Evolutionary conservation across 2,113 vertebrate species (phyloP).

Genomic region (Turnix velox): DNA sequence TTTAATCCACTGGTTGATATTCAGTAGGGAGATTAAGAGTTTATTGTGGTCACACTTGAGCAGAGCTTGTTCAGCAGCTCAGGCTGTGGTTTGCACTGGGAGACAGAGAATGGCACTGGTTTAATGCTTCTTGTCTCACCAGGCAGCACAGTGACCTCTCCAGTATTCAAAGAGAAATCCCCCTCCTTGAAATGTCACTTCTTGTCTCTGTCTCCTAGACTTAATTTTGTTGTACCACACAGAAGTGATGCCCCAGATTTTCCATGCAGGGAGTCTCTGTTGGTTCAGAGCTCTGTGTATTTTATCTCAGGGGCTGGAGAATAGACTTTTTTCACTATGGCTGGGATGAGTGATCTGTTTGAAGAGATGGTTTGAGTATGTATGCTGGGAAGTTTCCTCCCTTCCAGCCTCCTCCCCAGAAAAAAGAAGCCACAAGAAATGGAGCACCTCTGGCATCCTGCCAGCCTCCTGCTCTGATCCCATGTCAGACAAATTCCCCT

Average conservation of each 20-base stretch:
- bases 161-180: not conserved
- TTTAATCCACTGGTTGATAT: not conserved
- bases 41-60: not conserved
- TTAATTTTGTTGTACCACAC: not conserved
- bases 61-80: not conserved
- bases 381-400: not conserved
- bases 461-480: not conserved
- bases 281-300: not conserved
- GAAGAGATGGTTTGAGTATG: not conserved
- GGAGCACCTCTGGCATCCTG: not conserved
- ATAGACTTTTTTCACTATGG: not conserved
- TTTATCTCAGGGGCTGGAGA: not conserved
- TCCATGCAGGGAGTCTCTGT: rapidly evolving
- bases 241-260: not conserved
- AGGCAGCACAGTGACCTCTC: not conserved
- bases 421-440: not conserved
- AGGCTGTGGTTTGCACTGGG: not conserved
- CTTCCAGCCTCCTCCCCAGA: not conserved
- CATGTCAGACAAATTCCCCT: not conserved
- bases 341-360: not conserved
- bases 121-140: not conserved
- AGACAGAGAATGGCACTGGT: not conserved
- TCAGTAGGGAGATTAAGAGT: not conserved
- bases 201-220: not conserved
- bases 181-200: not conserved